Base-by-base conservation (phyloP, 2,888 invertebrate species). In the Tryphoninae sp. region DNA sequence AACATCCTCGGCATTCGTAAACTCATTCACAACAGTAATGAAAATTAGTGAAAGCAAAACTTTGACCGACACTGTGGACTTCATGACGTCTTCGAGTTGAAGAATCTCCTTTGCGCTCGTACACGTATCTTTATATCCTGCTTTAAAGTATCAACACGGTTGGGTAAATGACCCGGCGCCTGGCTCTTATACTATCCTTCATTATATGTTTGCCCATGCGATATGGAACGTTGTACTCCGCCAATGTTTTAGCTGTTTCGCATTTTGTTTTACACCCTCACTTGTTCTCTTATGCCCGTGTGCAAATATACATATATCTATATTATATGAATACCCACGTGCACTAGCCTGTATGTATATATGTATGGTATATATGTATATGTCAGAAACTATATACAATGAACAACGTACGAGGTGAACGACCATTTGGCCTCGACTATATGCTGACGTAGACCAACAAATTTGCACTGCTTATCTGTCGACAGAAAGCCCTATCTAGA, bases 381-480 rank as follows among this genome's bases (percentile, higher is more conserved):
- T 58, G 58, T 45, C 11, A 59, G 33, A 2, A 51, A 9, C 59
- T 51, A 33, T 64, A 16, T 61, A 16, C 67, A 68, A 13, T 53
- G 53, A 42, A 62, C 51, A 49, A 71, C 23, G 26, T 26, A 19
- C n/a, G 1, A 42, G 7, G 11, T 3, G 59, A 3, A 71, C 62
- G 51, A 6, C 45, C 7, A 13, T 4, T 26, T 59, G 11, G 2
- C 61, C 81, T 19, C 73, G 77, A 45, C 64, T 65, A 73, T 77
- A 68, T 62, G 19, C 62, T 77, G 81, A 65, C 62, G 84, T 78
- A 76, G 81, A 77, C 83, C 76, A 81, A 86, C 86, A 90, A 89
- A 89, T 90, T 89, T 90, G 84, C 88, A 86, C 87, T 88, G 86
- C 88, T 90, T 90, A 90, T 90, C 90, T 83, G 78, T 67, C 80